Evolutionary conservation across 2,797 vertebrate species (phyloP).

Genomic region (Telmatherina bonti): DNA sequence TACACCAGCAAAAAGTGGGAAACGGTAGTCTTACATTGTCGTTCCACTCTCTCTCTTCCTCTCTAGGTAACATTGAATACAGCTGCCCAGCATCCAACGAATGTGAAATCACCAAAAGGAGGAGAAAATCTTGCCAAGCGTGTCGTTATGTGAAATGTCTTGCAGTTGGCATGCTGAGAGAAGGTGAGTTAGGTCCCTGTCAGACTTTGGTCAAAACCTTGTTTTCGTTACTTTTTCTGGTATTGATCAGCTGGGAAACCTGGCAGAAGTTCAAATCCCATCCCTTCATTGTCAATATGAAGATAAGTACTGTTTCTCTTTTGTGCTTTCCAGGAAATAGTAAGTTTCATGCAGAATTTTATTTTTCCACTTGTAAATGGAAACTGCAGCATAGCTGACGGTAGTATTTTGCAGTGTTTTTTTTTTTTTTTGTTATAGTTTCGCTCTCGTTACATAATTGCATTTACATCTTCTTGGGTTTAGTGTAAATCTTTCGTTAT

Average conservation of each 20-base stretch:
- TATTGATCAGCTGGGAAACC: constrained; percentile 21
- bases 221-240: constrained; percentile 22
- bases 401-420: not conserved
- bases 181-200: constrained; percentile 86
- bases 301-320: constrained; percentile 9
- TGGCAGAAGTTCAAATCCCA: constrained; percentile 34
- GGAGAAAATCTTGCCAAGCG: constrained; percentile 98
- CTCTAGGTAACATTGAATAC: constrained; percentile 95
- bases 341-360: constrained; percentile 14
- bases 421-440: too few relatives aligned
- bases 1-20: not conserved
- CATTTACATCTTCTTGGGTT: not conserved
- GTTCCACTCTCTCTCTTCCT: constrained; percentile 6
- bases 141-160: constrained; percentile 99
- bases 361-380: too few relatives aligned
- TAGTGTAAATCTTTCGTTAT: not conserved
- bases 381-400: not conserved
- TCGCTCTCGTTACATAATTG: not conserved
- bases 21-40: not conserved
- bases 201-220: constrained; percentile 25
- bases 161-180: constrained; percentile 97
- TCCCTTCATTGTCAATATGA: constrained; percentile 1
- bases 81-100: constrained; percentile 97
- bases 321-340: constrained; percentile 52
- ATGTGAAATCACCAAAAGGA: constrained; percentile 98